These are phyloP conservation scores for Syrphus vitripennis DNA, from an alignment of 2,888 invertebrate species.

Conservation along the genomic window DNA sequence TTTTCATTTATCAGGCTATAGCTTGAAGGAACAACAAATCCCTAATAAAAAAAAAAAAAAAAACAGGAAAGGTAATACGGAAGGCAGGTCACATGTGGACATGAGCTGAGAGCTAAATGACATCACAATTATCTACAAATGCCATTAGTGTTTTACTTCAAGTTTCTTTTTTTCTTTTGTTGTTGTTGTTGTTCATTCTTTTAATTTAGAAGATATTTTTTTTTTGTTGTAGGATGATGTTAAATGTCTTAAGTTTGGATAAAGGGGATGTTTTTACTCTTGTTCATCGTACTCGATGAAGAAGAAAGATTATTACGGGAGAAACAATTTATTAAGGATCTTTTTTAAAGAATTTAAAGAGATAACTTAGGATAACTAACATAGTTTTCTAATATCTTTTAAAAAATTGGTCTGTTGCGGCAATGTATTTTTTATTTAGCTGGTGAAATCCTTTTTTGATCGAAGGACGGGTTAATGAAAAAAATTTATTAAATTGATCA, in stretches of 20 bases:
- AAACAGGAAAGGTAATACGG: constrained; percentile 26
- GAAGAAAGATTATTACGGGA: neutral
- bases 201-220: neutral
- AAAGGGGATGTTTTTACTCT: too few species aligned
- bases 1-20: constrained; percentile 46
- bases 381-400: too few species aligned
- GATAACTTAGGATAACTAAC: neutral
- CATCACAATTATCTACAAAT: constrained; percentile 48
- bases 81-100: constrained; percentile 47
- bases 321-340: neutral
- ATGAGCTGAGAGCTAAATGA: constrained; percentile 54
- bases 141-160: constrained; percentile 41
- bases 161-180: neutral
- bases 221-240: neutral
- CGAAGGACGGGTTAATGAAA: too few species aligned
- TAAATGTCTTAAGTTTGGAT: neutral
- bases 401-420: too few species aligned
- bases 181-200: neutral
- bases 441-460: too few species aligned
- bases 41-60: neutral
- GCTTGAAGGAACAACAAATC: neutral
- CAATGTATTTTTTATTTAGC: too few species aligned
- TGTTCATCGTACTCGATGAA: too few species aligned
- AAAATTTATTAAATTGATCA: too few species aligned
- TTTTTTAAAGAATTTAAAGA: neutral